A percentile compares a stretch with the other conserved stretches of the same genome.
Evolutionary conservation across 1,140 invertebrate genomes (phyloP).

Genomic region (Drosophila pachea): DNA sequence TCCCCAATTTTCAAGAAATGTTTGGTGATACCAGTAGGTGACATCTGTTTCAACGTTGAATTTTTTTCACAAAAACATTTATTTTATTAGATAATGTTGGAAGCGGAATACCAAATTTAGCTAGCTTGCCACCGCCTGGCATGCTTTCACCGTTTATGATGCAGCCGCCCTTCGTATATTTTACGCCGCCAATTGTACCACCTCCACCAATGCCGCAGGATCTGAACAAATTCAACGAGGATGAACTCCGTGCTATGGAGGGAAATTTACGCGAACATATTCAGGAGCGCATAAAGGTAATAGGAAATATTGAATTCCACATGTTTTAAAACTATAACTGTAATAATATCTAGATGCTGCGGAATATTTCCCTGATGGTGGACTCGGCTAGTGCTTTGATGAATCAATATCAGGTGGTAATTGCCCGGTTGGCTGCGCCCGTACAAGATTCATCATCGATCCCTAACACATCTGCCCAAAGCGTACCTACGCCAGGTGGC

Average conservation of each 20-base stretch:
- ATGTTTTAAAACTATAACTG: neutral
- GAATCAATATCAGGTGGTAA: slow-evolving; percentile 90
- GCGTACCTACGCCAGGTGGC: neutral
- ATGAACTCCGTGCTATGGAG: slow-evolving; percentile 93
- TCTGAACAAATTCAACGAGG: slow-evolving; percentile 86
- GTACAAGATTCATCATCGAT: slow-evolving; percentile 1
- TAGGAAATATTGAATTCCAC: too few relatives aligned
- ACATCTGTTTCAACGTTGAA: neutral
- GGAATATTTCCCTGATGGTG: slow-evolving; percentile 91
- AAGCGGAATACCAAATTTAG: slow-evolving; percentile 46
- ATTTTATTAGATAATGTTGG: slow-evolving; percentile 51
- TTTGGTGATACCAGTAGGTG: slow-evolving; percentile 63
- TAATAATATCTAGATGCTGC: slow-evolving; percentile 79
- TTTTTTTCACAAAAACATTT: neutral
- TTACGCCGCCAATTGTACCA: slow-evolving; percentile 80
- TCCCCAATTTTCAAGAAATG: slow-evolving; percentile 51
- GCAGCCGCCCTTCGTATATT: slow-evolving; percentile 81
- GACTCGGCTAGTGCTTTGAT: slow-evolving; percentile 93
- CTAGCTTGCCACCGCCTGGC: slow-evolving; percentile 40
- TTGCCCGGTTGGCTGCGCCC: slow-evolving; percentile 61
- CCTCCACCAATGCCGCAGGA: slow-evolving; percentile 88
- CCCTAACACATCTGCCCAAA: slow-evolving; percentile 2
- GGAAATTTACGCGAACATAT: slow-evolving; percentile 91
- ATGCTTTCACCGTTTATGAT: slow-evolving; percentile 80
- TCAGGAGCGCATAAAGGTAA: slow-evolving; percentile 90